A percentile compares a stretch with the other conserved stretches of the same genome.
These are phyloP conservation scores for Phylloscopus collybita DNA, from an alignment of 2,797 vertebrate species.

Conservation along the genomic window DNA sequence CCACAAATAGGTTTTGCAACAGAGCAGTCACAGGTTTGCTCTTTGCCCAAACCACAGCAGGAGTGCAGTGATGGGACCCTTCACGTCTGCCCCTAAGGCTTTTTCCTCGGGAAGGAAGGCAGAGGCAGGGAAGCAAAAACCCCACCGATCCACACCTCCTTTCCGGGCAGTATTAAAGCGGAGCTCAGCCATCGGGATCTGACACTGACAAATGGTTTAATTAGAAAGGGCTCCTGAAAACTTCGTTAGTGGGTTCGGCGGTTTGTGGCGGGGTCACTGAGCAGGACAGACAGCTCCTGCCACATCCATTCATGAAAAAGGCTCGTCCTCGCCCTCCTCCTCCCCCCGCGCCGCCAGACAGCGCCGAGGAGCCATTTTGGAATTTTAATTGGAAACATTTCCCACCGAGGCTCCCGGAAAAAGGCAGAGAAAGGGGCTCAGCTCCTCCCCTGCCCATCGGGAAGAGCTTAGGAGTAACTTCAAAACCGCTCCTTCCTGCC, in stretches of 20 bases:
- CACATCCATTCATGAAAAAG: constrained; percentile 86
- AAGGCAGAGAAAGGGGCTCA: background rate
- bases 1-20: background rate
- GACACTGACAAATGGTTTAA: constrained; percentile 58
- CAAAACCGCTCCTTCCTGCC: background rate
- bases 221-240: constrained; percentile 57
- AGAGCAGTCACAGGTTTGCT: background rate
- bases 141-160: background rate
- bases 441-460: constrained; percentile 5
- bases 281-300: constrained; percentile 63
- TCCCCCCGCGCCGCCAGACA: constrained; percentile 66
- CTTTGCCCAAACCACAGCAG: background rate
- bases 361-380: constrained; percentile 89
- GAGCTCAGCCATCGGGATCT: background rate
- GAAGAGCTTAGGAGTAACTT: background rate
- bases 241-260: constrained; percentile 45
- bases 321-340: constrained; percentile 49
- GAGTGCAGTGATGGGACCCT: background rate
- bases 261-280: constrained; percentile 31
- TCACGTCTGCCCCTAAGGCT: fast-evolving
- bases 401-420: constrained; percentile 48
- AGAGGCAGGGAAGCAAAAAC: background rate
- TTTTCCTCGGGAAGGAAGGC: background rate
- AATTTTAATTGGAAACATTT: constrained; percentile 89
- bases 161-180: background rate